Evolutionary conservation across 2,113 vertebrate genomes (phyloP), one percentile per base, ranked within the genome.

Genomic region (Pollimyrus isidori): DNA sequence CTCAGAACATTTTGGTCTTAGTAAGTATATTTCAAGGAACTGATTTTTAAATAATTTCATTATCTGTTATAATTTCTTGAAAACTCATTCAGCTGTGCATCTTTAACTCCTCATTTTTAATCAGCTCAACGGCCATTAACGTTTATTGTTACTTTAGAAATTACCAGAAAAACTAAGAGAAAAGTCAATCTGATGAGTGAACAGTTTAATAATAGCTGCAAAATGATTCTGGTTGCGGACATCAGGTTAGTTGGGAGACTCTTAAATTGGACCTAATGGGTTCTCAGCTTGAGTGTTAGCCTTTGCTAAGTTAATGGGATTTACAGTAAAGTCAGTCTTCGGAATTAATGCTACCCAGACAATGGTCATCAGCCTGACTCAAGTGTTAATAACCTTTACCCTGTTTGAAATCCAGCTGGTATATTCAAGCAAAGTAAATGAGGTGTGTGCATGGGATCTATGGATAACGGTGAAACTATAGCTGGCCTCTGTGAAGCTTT

Each of bases 221-320:
- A 11, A 19, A 90, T 26, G 30, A 83, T 58, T 87, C 56, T 89
- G 86, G 26, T 39, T 17, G 46, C 82, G 53, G 45, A 80, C n/a
- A 35, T 65, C 45, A 73, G 86, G 7, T 91, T 89, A 90, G 92
- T 93, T 93, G 91, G 90, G 23, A 49, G 88, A 91, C 91, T 91
- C 93, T 92, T 88, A 91, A 90, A 94, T 92, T 92, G 92, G 91
- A 92, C 91, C 93, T 94, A 93, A 95, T 93, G 90, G 90, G 90
- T 92, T 93, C 93, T 93, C 92, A 92, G 91, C 92, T 92, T 88
- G 89, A 91, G 89, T 92, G 93, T 94, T 95, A 91, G 76, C 90
- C 92, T 92, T 91, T 94, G 91, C 93, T 92, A 94, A 93, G 93
- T 94, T 94, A 94, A 95, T 94, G 93, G 94, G 94, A 95, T 95